Evolutionary conservation across 2,888 invertebrate species (phyloP).

Genomic region (Sipunculus nudus): DNA sequence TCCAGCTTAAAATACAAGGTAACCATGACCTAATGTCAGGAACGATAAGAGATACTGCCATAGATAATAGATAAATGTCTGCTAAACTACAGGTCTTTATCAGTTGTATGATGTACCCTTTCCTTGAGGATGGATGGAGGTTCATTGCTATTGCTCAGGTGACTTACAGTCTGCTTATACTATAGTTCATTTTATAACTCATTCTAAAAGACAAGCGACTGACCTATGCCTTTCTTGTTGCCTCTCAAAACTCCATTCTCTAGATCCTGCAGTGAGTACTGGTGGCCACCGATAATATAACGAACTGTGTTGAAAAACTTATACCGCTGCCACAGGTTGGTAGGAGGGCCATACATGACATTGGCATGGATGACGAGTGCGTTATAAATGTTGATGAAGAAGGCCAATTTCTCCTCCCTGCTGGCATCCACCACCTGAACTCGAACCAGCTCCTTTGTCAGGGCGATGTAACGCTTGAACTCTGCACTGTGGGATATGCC

Average conservation of each 20-base stretch:
- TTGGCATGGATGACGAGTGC: conserved; percentile 68
- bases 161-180: too few species aligned
- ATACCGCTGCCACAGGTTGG: conserved; percentile 67
- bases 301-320: conserved; percentile 68
- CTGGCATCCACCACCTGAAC: conserved; percentile 53
- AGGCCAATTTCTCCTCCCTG: conserved; percentile 66
- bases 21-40: too few species aligned
- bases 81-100: too few species aligned
- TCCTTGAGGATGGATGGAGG: too few species aligned
- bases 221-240: conserved; percentile 67
- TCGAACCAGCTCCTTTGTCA: conserved; percentile 63
- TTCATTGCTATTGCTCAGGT: too few species aligned
- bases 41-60: too few species aligned
- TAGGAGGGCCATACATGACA: conserved; percentile 64
- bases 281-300: conserved; percentile 67
- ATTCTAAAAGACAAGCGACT: conserved; percentile 45
- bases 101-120: too few species aligned
- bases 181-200: too few species aligned
- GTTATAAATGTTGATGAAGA: conserved; percentile 70
- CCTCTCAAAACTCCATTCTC: conserved; percentile 69
- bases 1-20: too few species aligned
- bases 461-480: conserved; percentile 59
- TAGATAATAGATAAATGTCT: too few species aligned
- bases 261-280: conserved; percentile 69
- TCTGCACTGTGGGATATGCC: conserved; percentile 62